A percentile compares a stretch with the other conserved stretches of the same genome.
phyloP scores from a whole-genome alignment of 2,113 vertebrate genomes.

The Prolemur simus region DNA sequence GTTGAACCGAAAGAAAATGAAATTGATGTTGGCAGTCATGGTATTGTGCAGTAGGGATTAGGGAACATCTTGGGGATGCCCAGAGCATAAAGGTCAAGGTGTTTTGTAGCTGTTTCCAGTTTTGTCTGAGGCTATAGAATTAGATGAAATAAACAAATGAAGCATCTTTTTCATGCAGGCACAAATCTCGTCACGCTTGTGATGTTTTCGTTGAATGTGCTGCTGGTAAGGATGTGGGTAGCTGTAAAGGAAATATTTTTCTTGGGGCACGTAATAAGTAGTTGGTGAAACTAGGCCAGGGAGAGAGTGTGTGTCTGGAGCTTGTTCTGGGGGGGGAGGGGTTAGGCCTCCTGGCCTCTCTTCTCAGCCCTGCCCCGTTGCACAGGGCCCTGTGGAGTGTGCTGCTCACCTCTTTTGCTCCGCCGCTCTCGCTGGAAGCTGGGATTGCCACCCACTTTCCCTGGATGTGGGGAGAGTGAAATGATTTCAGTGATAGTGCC shows the following conservation, averaged over 20 bases:
- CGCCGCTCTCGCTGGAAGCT: background rate
- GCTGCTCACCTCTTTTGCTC: background rate
- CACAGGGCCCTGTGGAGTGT: background rate
- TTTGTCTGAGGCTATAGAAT: background rate
- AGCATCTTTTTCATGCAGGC: conserved; percentile 22
- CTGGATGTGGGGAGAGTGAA: background rate
- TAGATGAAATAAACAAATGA: background rate
- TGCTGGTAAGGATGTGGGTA: conserved; percentile 66
- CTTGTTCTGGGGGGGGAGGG: background rate
- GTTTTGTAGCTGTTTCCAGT: background rate
- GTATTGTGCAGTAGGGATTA: rapidly evolving
- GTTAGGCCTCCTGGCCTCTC: background rate
- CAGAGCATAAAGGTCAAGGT: background rate
- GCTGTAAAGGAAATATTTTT: conserved; percentile 51
- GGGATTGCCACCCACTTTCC: background rate
- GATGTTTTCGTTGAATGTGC: conserved; percentile 2
- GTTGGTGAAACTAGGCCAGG: conserved; percentile 25
- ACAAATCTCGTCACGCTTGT: background rate
- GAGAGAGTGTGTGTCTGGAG: background rate
- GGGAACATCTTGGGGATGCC: background rate
- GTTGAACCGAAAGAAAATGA: background rate
- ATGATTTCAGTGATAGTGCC: background rate
- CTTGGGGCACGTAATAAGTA: background rate
- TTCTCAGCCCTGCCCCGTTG: background rate
- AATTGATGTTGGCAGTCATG: background rate